A percentile compares a stretch with the other conserved stretches of the same genome.
Evolutionary conservation across 2,888 invertebrate genomes (phyloP).

Genomic region (Scaptomyza tumidula): DNA sequence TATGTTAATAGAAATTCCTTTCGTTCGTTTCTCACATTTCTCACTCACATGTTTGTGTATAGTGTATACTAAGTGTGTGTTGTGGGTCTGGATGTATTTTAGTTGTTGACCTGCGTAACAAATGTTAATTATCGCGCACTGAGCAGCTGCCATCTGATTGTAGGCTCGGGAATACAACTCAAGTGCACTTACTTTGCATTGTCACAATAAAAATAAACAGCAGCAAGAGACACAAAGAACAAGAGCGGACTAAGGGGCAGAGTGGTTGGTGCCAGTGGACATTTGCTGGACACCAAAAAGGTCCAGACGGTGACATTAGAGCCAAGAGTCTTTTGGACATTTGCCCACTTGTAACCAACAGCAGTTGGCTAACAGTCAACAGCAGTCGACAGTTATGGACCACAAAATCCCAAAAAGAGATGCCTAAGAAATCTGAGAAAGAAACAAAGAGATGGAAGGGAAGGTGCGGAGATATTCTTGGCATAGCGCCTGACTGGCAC

Average conservation of each 20-base stretch:
- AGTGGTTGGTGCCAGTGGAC: background rate
- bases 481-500: slow-evolving; percentile 36
- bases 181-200: slow-evolving; percentile 77
- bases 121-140: slow-evolving; percentile 62
- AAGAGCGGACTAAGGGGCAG: background rate
- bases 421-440: slow-evolving; percentile 14
- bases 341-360: slow-evolving; percentile 57
- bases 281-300: slow-evolving; percentile 45
- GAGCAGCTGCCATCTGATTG: slow-evolving; percentile 62
- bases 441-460: background rate
- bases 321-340: slow-evolving; percentile 55
- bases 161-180: slow-evolving; percentile 57
- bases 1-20: background rate
- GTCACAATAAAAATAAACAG: slow-evolving; percentile 73
- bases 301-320: slow-evolving; percentile 66
- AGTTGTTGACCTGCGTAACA: slow-evolving; percentile 59
- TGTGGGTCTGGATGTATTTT: slow-evolving; percentile 5
- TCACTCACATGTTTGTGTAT: no score
- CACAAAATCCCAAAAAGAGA: slow-evolving; percentile 45
- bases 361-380: slow-evolving; percentile 29
- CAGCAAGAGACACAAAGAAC: slow-evolving; percentile 27
- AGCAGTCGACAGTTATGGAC: slow-evolving; percentile 63
- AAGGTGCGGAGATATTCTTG: slow-evolving; percentile 33
- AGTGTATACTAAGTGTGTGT: no score
- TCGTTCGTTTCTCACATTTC: no score